A percentile compares a stretch with the other conserved stretches of the same genome.
Conservation (phyloP, 2,113 vertebrate species). For the Malurus elegans region DNA sequence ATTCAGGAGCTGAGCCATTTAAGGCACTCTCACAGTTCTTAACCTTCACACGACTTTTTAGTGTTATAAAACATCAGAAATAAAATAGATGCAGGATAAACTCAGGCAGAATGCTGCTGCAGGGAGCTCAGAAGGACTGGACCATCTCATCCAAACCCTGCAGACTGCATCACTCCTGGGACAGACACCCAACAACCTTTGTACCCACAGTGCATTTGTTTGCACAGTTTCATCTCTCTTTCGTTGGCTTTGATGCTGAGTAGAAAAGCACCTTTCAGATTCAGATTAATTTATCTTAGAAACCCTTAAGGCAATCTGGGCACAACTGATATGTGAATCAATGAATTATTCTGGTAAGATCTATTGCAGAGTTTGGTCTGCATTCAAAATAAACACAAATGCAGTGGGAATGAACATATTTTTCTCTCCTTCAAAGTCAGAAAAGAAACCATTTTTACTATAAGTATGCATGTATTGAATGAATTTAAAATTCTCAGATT, state of each 20-base stretch:
- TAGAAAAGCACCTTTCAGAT: neutral
- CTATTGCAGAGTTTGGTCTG: neutral
- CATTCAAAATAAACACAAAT: neutral
- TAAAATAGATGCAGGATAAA: neutral
- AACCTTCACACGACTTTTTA: neutral
- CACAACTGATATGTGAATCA: neutral
- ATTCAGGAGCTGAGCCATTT: neutral
- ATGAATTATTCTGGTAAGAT: neutral
- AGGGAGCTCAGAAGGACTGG: neutral
- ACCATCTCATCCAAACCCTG: accelerated
- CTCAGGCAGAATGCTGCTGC: neutral
- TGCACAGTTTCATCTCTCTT: neutral
- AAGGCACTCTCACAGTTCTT: neutral
- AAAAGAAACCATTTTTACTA: neutral
- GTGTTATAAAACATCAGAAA: neutral
- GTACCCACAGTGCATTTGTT: neutral
- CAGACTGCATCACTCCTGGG: accelerated
- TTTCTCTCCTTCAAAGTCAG: neutral
- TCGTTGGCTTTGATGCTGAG: neutral
- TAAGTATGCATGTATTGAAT: neutral
- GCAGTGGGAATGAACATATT: neutral
- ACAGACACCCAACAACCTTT: neutral
- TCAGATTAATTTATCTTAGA: neutral
- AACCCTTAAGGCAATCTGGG: neutral
- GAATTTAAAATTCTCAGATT: neutral